Percentiles rank a stretch among this genome's conserved stretches.
phyloP scores from a whole-genome alignment of 2,888 invertebrate species.

The Cactoblastis cactorum region DNA sequence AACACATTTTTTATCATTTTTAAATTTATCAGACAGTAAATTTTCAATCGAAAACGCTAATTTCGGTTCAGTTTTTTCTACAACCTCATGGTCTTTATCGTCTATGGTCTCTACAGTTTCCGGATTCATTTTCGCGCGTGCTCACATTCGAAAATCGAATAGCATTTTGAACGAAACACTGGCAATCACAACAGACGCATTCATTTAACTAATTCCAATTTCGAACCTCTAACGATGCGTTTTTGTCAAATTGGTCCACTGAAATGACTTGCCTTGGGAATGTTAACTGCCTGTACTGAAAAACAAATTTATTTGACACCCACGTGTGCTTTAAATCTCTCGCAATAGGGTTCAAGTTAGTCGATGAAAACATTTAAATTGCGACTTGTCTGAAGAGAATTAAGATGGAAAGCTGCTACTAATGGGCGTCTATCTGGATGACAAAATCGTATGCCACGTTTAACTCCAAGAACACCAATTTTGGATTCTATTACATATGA shows the following conservation, averaged over 20 bases:
- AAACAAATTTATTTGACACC: slow-evolving; percentile 45
- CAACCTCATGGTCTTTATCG: slow-evolving; percentile 30
- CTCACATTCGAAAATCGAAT: slow-evolving; percentile 23
- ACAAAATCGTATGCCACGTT: slow-evolving; percentile 60
- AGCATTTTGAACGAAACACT: slow-evolving; percentile 33
- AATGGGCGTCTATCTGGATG: slow-evolving; percentile 75
- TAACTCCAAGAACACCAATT: slow-evolving; percentile 21
- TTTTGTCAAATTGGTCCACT: slow-evolving; percentile 72
- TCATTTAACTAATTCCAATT: slow-evolving; percentile 70
- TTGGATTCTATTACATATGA: slow-evolving; percentile 9
- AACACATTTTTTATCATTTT: slow-evolving; percentile 24
- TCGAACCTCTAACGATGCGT: slow-evolving; percentile 62
- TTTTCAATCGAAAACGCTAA: slow-evolving; percentile 67
- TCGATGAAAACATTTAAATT: not conserved
- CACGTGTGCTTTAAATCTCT: slow-evolving; percentile 23
- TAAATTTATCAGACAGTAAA: slow-evolving; percentile 60
- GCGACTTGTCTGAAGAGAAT: slow-evolving; percentile 54
- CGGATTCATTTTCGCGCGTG: slow-evolving; percentile 30
- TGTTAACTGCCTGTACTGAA: slow-evolving; percentile 67
- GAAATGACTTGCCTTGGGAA: slow-evolving; percentile 58
- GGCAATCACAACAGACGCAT: slow-evolving; percentile 27
- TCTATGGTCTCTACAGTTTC: slow-evolving; percentile 36
- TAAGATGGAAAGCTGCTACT: slow-evolving; percentile 69
- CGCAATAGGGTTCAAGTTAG: slow-evolving; percentile 34
- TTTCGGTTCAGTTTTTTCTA: slow-evolving; percentile 46